Conservation (phyloP, 2,888 invertebrate genomes). For the Lithophane ornitopus region DNA sequence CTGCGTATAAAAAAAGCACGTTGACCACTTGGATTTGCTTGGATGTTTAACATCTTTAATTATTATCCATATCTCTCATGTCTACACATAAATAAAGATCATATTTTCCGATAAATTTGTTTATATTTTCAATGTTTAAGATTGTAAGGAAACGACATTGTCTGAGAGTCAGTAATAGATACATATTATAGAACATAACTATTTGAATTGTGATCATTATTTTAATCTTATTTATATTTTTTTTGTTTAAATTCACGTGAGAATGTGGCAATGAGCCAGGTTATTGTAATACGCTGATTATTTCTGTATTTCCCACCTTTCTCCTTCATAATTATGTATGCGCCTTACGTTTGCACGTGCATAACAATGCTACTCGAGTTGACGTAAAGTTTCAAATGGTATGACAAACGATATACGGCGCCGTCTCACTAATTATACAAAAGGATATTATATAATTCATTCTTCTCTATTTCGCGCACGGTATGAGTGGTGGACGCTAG, state of each 20-base stretch:
- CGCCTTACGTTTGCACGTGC: constrained; percentile 50
- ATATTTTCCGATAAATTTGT: not conserved
- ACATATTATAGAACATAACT: not conserved
- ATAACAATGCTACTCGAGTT: constrained; percentile 59
- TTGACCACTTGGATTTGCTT: not conserved
- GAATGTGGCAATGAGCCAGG: constrained; percentile 49
- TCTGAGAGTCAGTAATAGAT: not conserved
- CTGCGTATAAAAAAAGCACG: too few relatives aligned
- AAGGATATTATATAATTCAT: constrained; percentile 57
- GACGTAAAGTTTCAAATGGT: constrained; percentile 56
- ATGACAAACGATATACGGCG: constrained; percentile 40
- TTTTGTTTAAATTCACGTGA: constrained; percentile 25
- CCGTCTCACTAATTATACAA: constrained; percentile 58
- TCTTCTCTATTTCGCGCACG: constrained; percentile 44
- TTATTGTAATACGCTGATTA: constrained; percentile 45
- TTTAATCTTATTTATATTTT: constrained; percentile 35
- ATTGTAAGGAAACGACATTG: not conserved
- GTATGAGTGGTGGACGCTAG: constrained; percentile 46
- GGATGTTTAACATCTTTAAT: not conserved
- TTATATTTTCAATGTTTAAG: not conserved
- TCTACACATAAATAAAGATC: not conserved
- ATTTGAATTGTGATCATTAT: constrained; percentile 7
- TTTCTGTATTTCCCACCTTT: constrained; percentile 58
- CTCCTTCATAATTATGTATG: constrained; percentile 62
- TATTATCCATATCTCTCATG: not conserved